Evolutionary conservation across 2,113 vertebrate genomes (phyloP).

Genomic region (Podarcis cretensis): DNA sequence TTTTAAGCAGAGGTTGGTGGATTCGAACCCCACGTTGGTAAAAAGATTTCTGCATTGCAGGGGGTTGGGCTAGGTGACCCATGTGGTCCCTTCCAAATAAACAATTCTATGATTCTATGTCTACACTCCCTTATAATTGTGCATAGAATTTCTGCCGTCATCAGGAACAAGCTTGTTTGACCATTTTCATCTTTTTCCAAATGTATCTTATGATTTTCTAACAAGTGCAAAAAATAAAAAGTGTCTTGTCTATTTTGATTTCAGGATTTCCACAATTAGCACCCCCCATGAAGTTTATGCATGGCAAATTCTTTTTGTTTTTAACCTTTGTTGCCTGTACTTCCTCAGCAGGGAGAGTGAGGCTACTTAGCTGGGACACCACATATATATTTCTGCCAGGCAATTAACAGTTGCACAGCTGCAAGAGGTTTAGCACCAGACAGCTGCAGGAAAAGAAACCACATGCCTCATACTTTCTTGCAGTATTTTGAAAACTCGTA

Average conservation of each 20-base stretch:
- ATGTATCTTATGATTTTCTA: background rate
- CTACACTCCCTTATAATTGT: no score
- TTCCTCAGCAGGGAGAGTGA: background rate
- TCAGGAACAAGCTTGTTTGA: background rate
- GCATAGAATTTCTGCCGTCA: background rate
- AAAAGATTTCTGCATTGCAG: no score
- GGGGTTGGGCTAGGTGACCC: no score
- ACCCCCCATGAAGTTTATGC: background rate
- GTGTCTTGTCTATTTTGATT: background rate
- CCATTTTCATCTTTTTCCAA: background rate
- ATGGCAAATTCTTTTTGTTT: background rate
- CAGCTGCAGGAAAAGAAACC: background rate
- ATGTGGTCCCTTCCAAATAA: no score
- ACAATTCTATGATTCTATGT: no score
- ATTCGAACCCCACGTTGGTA: no score
- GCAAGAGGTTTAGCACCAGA: background rate
- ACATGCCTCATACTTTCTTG: background rate
- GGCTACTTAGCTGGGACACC: background rate
- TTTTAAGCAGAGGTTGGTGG: background rate
- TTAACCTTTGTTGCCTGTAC: background rate
- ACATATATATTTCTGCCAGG: background rate
- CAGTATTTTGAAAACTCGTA: background rate
- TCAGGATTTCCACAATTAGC: background rate
- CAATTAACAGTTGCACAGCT: background rate
- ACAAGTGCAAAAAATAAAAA: background rate